Evolutionary conservation across 2,797 vertebrate genomes (phyloP).

Genomic region (Aldrovandia affinis): DNA sequence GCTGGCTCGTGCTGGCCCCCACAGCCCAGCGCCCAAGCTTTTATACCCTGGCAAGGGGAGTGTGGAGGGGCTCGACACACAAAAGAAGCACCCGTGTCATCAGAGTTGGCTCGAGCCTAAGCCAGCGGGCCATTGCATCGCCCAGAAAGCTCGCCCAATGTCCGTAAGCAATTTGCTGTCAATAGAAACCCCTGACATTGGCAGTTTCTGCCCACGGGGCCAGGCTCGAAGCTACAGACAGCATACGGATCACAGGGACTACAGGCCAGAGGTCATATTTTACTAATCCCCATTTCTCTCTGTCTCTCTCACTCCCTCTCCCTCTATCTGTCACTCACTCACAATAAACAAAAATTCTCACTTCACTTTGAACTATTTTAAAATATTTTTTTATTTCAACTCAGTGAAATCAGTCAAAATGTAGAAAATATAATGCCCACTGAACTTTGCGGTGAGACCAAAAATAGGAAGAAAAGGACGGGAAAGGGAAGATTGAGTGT

Average conservation of each 20-base stretch:
- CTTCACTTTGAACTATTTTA: neutral
- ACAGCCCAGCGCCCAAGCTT: slow-evolving; percentile 64
- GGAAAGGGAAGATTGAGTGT: neutral
- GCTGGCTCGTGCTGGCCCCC: slow-evolving; percentile 72
- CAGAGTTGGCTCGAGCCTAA: slow-evolving; percentile 72
- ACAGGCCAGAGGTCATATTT: slow-evolving; percentile 59
- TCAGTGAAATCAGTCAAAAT: neutral
- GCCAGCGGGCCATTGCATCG: slow-evolving; percentile 74
- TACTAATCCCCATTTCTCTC: slow-evolving; percentile 50
- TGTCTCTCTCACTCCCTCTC: neutral
- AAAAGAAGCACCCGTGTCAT: slow-evolving; percentile 87
- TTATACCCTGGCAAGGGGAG: slow-evolving; percentile 93
- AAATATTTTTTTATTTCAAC: neutral
- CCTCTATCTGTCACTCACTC: slow-evolving; percentile 24
- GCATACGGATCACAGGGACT: slow-evolving; percentile 57
- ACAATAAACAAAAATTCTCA: neutral
- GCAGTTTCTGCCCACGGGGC: slow-evolving; percentile 57
- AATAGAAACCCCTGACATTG: slow-evolving; percentile 78
- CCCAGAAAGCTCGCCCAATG: slow-evolving; percentile 70
- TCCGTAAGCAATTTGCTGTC: slow-evolving; percentile 83
- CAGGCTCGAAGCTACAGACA: slow-evolving; percentile 47
- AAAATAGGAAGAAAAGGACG: neutral
- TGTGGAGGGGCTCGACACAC: slow-evolving; percentile 69
- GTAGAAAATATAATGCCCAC: neutral
- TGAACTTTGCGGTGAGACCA: neutral